Percentiles rank a stretch among this genome's conserved stretches.
These are phyloP conservation scores for Rhysida immarginata DNA, from an alignment of 1,140 invertebrate species.

Conservation along the genomic window DNA sequence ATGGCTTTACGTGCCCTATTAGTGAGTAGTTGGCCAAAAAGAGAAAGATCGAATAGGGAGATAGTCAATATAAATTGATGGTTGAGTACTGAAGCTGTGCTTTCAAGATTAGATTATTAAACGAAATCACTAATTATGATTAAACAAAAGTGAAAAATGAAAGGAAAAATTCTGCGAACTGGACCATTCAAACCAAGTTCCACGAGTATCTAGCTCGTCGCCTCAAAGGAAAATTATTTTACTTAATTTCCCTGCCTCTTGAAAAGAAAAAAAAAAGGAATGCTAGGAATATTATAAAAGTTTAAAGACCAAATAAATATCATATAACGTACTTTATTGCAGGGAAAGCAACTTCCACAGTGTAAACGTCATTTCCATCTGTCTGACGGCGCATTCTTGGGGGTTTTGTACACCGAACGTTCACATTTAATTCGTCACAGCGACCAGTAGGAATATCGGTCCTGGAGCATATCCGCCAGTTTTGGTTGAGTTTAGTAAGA, in stretches of 20 bases:
- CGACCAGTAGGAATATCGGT: constrained; percentile 38
- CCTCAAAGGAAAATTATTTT: too few species aligned
- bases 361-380: constrained; percentile 52
- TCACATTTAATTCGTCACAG: constrained; percentile 73
- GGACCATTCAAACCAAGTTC: too few species aligned
- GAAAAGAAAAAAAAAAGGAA: not conserved
- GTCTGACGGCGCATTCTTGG: constrained; percentile 43
- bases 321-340: constrained; percentile 66
- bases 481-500: constrained; percentile 72
- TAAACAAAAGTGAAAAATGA: too few species aligned
- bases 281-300: not conserved
- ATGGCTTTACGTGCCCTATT: too few species aligned
- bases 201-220: too few species aligned
- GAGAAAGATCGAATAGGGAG: not conserved
- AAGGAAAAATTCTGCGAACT: too few species aligned
- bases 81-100: too few species aligned
- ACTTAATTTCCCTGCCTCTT: not conserved
- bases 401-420: constrained; percentile 57
- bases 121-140: too few species aligned
- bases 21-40: too few species aligned
- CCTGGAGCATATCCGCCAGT: constrained; percentile 87
- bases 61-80: not conserved
- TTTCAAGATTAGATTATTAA: too few species aligned
- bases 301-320: not conserved
- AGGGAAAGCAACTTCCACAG: constrained; percentile 75